Percentiles rank a stretch among this genome's conserved stretches.
phyloP scores from a whole-genome alignment of 2,113 vertebrate species.

The Thamnophis sirtalis region DNA sequence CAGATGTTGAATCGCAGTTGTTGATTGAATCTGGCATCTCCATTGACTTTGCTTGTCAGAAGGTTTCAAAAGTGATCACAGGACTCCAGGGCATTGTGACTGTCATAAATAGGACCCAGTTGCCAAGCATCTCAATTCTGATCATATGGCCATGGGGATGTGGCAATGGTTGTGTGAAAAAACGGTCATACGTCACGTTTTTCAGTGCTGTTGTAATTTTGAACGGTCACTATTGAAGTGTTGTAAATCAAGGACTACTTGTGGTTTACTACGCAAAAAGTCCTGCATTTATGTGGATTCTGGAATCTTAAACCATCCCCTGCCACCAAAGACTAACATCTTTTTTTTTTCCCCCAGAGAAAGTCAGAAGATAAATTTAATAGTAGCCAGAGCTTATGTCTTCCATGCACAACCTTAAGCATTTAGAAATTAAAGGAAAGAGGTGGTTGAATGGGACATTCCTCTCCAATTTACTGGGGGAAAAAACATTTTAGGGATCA shows the following conservation, averaged over 20 bases:
- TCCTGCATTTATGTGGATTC: not conserved
- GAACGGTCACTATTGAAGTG: not conserved
- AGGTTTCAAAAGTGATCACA: not conserved
- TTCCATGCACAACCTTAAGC: not conserved
- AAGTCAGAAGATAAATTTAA: not conserved
- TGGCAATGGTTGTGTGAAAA: not conserved
- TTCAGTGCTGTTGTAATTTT: not conserved
- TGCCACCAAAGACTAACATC: not conserved
- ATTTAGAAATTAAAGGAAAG: not conserved
- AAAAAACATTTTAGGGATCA: not conserved
- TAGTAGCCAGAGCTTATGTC: not conserved
- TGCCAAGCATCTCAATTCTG: not conserved
- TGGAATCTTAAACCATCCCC: not conserved
- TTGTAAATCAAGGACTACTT: not conserved
- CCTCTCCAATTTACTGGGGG: not conserved
- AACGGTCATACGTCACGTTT: too few relatives aligned
- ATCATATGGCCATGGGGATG: not conserved
- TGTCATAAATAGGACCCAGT: not conserved
- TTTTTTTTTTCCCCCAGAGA: not conserved
- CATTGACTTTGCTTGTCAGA: not conserved
- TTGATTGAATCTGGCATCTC: not conserved
- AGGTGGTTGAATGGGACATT: not conserved
- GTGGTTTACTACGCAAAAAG: not conserved
- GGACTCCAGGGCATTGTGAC: not conserved
- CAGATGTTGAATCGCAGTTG: not conserved